These are phyloP conservation scores for Poecilia picta DNA, from an alignment of 2,797 vertebrate species.

Conservation along the genomic window DNA sequence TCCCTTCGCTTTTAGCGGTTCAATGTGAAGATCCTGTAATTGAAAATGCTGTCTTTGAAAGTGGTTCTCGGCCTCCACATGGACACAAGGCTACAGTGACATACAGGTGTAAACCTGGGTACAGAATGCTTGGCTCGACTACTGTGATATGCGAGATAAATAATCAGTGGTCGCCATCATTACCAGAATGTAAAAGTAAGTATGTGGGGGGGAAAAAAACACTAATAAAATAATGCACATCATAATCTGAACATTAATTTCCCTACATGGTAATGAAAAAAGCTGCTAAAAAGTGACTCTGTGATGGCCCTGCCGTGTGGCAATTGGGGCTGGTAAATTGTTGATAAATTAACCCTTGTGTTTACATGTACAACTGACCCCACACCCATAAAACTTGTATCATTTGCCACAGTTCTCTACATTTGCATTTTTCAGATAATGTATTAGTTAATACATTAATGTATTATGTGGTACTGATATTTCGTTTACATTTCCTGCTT, in stretches of 20 bases:
- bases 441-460: too few species aligned
- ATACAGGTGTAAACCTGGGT: neutral
- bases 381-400: too few species aligned
- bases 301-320: too few species aligned
- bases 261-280: neutral
- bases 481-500: neutral
- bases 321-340: too few species aligned
- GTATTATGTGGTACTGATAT: neutral
- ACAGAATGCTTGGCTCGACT: accelerated
- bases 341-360: too few species aligned
- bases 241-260: neutral
- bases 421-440: neutral
- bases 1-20: neutral
- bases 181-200: neutral
- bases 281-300: neutral
- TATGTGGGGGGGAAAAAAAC: neutral
- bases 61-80: constrained; percentile 4
- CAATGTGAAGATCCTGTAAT: constrained; percentile 3
- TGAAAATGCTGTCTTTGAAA: neutral
- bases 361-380: too few species aligned
- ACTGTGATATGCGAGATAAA: neutral
- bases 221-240: neutral
- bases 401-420: too few species aligned
- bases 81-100: neutral
- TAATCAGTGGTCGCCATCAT: neutral